Evolutionary conservation across 2,797 vertebrate species (phyloP).

Genomic region (Malacoctenus gilli): DNA sequence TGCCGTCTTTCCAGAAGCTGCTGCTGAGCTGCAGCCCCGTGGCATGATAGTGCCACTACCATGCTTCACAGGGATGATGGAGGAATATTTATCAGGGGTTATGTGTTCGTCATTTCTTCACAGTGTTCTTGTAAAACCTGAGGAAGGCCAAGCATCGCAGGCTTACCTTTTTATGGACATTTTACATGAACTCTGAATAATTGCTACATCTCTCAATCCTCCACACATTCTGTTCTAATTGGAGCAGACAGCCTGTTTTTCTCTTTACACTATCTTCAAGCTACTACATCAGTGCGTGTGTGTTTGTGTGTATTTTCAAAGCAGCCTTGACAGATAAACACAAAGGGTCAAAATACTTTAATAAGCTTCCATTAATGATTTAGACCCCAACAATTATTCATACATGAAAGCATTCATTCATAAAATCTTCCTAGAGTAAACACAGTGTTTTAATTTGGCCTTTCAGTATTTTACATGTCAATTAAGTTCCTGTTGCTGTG

Average conservation of each 20-base stretch:
- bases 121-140: too few species aligned
- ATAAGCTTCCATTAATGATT: background rate
- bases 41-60: too few species aligned
- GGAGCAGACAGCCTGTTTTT: background rate
- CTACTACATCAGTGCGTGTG: background rate
- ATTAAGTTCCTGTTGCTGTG: slow-evolving; percentile 18
- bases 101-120: too few species aligned
- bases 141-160: background rate
- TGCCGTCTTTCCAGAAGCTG: too few species aligned
- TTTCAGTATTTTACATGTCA: background rate
- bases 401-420: background rate
- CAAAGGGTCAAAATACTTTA: background rate
- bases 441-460: background rate
- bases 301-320: background rate
- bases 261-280: too few species aligned
- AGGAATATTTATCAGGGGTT: too few species aligned
- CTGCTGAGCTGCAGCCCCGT: too few species aligned
- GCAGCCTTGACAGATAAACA: background rate
- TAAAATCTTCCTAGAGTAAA: background rate
- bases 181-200: background rate
- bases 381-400: background rate
- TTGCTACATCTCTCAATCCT: background rate
- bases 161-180: background rate
- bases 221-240: background rate
- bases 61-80: too few species aligned